A percentile compares a stretch with the other conserved stretches of the same genome.
Conservation (phyloP, 1,140 invertebrate genomes). For the Aphelenchoides avenae region DNA sequence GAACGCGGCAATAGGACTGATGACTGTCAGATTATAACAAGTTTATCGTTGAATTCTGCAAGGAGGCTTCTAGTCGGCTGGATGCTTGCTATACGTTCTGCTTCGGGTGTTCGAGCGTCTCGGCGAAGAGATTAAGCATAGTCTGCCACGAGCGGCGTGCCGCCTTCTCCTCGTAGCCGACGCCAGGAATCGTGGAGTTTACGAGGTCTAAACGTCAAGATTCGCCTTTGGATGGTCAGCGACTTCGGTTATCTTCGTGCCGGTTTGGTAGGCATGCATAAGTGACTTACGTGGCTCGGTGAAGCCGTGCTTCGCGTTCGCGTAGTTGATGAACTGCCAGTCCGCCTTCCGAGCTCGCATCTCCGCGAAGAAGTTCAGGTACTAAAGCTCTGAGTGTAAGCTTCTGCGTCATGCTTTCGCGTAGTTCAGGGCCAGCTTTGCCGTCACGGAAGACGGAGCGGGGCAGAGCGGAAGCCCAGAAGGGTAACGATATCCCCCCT, state of each 20-base stretch:
- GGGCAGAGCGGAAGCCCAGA: no score
- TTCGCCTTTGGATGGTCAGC: not conserved
- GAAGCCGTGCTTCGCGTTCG: constrained; percentile 45
- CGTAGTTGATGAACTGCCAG: constrained; percentile 43
- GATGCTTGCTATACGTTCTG: no score
- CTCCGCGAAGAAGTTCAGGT: constrained; percentile 37
- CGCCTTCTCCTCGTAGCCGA: constrained; percentile 22
- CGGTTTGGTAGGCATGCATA: not conserved
- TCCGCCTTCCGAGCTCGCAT: constrained; percentile 45
- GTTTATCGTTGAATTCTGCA: no score
- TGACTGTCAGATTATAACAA: no score
- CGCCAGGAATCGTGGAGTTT: constrained; percentile 8
- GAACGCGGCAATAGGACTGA: no score
- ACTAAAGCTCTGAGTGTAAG: constrained; percentile 14
- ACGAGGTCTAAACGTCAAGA: constrained; percentile 18
- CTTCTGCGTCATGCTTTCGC: no score
- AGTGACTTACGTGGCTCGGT: constrained; percentile 30
- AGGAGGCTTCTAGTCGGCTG: no score
- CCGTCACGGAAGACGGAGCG: no score
- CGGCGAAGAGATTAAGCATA: constrained; percentile 25
- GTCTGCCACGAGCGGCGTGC: constrained; percentile 23
- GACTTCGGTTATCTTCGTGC: not conserved
- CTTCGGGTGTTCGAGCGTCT: constrained; percentile 22
- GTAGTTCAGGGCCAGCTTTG: no score
- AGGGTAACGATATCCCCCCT: no score